Percentiles rank a stretch among this genome's conserved stretches.
These are phyloP conservation scores for Anolis carolinensis DNA, from an alignment of 2,113 vertebrate species.

Conservation along the genomic window DNA sequence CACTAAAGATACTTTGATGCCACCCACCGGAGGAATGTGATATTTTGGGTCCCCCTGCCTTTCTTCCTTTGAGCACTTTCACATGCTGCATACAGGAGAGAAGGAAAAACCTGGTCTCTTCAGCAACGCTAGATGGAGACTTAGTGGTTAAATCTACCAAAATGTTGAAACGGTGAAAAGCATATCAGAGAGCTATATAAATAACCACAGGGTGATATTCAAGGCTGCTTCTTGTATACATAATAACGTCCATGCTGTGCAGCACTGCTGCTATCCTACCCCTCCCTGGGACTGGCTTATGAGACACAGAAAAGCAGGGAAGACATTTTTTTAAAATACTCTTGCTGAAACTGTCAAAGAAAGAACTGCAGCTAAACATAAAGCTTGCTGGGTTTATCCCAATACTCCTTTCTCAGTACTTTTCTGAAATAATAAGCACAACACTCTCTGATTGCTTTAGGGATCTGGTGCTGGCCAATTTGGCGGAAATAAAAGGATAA, in stretches of 20 bases:
- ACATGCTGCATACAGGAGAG: neutral
- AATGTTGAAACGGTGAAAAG: slow-evolving; percentile 38
- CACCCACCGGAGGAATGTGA: slow-evolving; percentile 67
- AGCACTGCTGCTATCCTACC: slow-evolving; percentile 1
- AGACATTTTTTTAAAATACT: slow-evolving; percentile 53
- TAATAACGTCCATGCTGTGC: slow-evolving; percentile 48
- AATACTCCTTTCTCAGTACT: slow-evolving; percentile 39
- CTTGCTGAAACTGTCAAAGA: slow-evolving; percentile 50
- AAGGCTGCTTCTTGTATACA: slow-evolving; percentile 44
- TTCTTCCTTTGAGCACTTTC: slow-evolving; percentile 38
- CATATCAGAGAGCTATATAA: slow-evolving; percentile 45
- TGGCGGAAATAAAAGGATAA: neutral
- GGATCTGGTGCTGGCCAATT: neutral
- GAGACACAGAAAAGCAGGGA: slow-evolving; percentile 38
- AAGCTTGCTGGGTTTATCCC: slow-evolving; percentile 32
- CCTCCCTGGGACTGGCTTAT: neutral
- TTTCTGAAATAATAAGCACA: slow-evolving; percentile 35
- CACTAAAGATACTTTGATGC: slow-evolving; percentile 68
- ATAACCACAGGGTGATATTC: slow-evolving; percentile 48
- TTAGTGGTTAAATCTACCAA: slow-evolving; percentile 39
- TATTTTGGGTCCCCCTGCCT: slow-evolving; percentile 27
- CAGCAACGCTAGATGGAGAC: slow-evolving; percentile 36
- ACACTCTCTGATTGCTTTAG: neutral
- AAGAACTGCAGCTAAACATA: slow-evolving; percentile 36
- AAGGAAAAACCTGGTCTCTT: neutral